Evolutionary conservation across 2,797 vertebrate species (phyloP).

Genomic region (Crypturellus tataupa): DNA sequence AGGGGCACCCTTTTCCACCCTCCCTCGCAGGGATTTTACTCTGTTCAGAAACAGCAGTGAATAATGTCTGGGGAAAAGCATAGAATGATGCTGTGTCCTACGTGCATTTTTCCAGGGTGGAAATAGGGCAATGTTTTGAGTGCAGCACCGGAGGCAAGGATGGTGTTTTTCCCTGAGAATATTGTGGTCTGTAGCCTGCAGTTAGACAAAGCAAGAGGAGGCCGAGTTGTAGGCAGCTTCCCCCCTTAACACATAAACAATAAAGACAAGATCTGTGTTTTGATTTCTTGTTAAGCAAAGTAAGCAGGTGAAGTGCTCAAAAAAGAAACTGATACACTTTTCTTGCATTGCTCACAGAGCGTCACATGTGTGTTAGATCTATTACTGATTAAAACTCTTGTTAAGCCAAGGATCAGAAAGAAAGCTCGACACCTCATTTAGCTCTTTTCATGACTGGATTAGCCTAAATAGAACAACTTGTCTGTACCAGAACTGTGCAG

Average conservation of each 20-base stretch:
- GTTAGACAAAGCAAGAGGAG: constrained; percentile 10
- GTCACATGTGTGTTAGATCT: constrained; percentile 50
- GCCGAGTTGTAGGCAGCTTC: neutral
- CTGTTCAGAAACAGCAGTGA: neutral
- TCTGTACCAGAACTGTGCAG: constrained; percentile 25
- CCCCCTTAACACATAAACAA: neutral
- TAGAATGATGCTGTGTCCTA: neutral
- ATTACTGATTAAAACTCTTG: constrained; percentile 78
- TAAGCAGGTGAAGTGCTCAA: constrained; percentile 41
- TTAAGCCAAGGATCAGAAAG: constrained; percentile 74
- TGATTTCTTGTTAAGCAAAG: constrained; percentile 67
- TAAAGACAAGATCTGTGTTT: constrained; percentile 45
- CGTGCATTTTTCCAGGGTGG: neutral
- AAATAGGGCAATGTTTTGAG: neutral
- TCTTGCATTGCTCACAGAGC: neutral
- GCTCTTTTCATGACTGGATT: constrained; percentile 65
- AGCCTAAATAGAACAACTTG: constrained; percentile 61
- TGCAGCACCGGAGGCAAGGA: neutral
- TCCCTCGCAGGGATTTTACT: neutral
- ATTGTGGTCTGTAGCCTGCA: neutral
- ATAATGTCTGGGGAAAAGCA: neutral
- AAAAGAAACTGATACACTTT: constrained; percentile 27
- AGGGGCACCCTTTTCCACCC: neutral
- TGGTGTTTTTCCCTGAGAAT: neutral
- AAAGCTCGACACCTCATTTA: constrained; percentile 64